Percentiles rank a stretch among this genome's conserved stretches.
Conservation (phyloP, 2,797 vertebrate species). For the Crenichthys baileyi region DNA sequence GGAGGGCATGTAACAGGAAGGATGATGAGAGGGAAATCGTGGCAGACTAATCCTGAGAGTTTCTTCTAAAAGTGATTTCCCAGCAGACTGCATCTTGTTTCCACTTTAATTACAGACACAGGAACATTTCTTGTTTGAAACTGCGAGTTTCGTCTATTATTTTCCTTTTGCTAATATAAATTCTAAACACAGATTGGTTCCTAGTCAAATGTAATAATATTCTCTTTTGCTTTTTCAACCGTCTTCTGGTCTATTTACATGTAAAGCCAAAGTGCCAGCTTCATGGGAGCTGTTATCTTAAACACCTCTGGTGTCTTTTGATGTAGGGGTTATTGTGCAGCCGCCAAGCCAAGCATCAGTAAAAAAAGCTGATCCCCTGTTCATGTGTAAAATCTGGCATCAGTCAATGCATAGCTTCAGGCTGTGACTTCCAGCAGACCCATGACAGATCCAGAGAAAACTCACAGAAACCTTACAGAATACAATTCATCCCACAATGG, state of each 20-base stretch:
- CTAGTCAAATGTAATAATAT: background rate
- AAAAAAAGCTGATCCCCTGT: constrained; percentile 27
- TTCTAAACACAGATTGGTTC: constrained; percentile 7
- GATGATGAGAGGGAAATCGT: constrained; percentile 41
- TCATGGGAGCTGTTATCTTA: constrained; percentile 29
- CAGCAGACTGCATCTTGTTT: constrained; percentile 52
- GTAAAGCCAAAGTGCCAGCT: background rate
- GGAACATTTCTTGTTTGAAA: constrained; percentile 29
- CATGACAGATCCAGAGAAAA: constrained; percentile 20
- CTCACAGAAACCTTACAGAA: constrained; percentile 12
- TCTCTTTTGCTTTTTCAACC: background rate
- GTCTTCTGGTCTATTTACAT: constrained; percentile 9
- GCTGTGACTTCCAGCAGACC: constrained; percentile 38
- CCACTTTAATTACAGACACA: constrained; percentile 35
- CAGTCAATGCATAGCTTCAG: constrained; percentile 22
- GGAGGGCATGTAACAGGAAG: constrained; percentile 28
- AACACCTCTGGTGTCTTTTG: constrained; percentile 27
- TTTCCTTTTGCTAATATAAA: constrained; percentile 3
- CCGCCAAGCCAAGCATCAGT: constrained; percentile 20
- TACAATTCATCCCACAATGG: constrained; percentile 15
- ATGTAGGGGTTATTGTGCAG: constrained; percentile 32
- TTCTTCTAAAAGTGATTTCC: constrained; percentile 57
- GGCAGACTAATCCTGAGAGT: constrained; percentile 48
- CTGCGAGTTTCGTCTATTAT: constrained; percentile 1
- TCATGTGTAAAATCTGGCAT: constrained; percentile 30